phyloP scores from a whole-genome alignment of 2,797 vertebrate genomes.

The Otolemur crassicaudatus region DNA sequence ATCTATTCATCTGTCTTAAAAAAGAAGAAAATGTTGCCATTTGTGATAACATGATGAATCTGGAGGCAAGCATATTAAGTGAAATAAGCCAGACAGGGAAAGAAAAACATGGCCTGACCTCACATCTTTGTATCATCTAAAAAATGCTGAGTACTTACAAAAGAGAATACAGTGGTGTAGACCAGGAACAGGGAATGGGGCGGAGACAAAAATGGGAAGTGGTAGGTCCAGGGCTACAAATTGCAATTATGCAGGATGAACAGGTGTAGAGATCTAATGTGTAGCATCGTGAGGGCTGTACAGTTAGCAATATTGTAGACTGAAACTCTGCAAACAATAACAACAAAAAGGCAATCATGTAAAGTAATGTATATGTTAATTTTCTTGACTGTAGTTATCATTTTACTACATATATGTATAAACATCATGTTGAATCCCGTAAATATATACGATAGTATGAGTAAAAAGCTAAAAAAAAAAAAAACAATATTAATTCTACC shows the following conservation, averaged over 20 bases:
- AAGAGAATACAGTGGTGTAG: not conserved
- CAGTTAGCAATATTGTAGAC: not conserved
- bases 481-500: not conserved
- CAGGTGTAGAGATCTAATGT: not conserved
- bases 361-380: not conserved
- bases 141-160: not conserved
- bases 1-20: not conserved
- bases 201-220: too few relatives aligned
- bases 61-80: not conserved
- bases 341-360: too few relatives aligned
- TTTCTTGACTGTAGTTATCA: not conserved
- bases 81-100: not conserved
- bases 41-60: not conserved
- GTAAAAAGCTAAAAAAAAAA: not conserved
- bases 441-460: not conserved
- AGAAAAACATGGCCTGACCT: not conserved
- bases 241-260: not conserved
- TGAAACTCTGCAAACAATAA: not conserved
- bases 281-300: not conserved
- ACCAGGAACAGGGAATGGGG: too few relatives aligned
- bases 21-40: not conserved
- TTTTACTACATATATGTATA: not conserved
- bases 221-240: not conserved
- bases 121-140: not conserved
- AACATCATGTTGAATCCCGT: not conserved